Base-by-base conservation (phyloP, 2,797 vertebrate genomes). In the Pseudotriccus pelzelni region DNA sequence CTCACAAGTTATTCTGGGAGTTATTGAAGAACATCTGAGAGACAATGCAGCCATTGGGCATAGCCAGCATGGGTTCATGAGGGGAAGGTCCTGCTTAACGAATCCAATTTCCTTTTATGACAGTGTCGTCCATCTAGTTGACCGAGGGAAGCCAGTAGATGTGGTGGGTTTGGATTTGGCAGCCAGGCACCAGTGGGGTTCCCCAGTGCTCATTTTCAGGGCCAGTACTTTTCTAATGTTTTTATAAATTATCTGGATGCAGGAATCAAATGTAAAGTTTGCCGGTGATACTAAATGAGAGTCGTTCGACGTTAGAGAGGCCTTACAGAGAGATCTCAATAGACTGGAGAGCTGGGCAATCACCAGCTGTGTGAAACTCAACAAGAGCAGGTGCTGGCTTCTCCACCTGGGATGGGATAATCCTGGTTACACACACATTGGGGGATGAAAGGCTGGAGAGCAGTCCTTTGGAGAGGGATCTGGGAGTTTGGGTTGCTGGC, bases 401-500 rank as follows among this genome's bases (percentile, higher is more conserved):
- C 36, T 66, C 30, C 24, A 36, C 24, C 21, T 66, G 30, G 36
- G 22, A 32, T 6, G 5, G 32, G 32, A 7, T 49, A 32, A 64
- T 49, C 28, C n/a, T 64, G 41, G 46, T 49, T 49, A 27, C 14
- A 24, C 12, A 28, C 4, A 13, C 41, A 43, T 17, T 47, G 50
- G 3, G 30, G 7, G 27, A 19, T 10, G 6, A 69, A 46, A 53
- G 28, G 52, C 39, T 60, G 39, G 14, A 74, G 17, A 22, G 44
- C 43, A 64, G 34, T 24, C 39, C 21, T 14, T 15, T 2, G 5
- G 69, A 64, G 63, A 53, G 46, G 10, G 24, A 23, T n/a, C 7
- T 24, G 5, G 10, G 56, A n/a, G 5, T 52, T 2, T 27, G 34
- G 27, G 34, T 58, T 0, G 0, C 3, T 4, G 1, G 63, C 8